Evolutionary conservation across 2,113 vertebrate genomes (phyloP), one percentile per base, ranked within the genome.

Genomic region (Notiomystis cincta): DNA sequence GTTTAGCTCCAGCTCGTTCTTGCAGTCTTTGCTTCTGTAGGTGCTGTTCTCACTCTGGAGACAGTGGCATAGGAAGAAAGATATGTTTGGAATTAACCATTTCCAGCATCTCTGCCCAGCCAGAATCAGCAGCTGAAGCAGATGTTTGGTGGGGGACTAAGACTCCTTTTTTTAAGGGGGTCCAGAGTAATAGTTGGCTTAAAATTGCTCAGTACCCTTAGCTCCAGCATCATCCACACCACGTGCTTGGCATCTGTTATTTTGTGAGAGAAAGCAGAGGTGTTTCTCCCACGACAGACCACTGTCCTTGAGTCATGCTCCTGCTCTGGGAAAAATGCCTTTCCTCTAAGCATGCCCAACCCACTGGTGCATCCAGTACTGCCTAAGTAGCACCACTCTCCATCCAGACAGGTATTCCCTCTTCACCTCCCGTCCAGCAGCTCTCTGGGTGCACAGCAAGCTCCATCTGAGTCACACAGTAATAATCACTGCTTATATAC

Each of bases 401-500:
- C 37, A 51, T 47, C 69, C 83, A 89, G 64, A 72, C 76, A 82
- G 51, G 64, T 80, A 84, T 66, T 82, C 91, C 47, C 81, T 87
- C 93, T 60, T 82, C 82, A 66, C 93, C 95, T 96, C 82, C 82
- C 54, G 67, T 96, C 97, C 96, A 95, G 93, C 82, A 95, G 77
- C 97, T 97, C 64, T 92, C 66, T 82, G 44, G 53, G 44, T 65
- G 77, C 87, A 80, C 9, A 97, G 77, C 78, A 71, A 96, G 93
- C 66, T 96, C 67, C 65, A 54, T 95, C 75, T 90, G 93, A 98
- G 91, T 90, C 90, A 75, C 40, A 0, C 69, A 86, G 92, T 53
- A 97, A 95, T 97, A 96, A 96, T 97, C 92, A 90, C 57, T 67
- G 93, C 82, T 58, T 95, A 95, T 80, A 94, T 62, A 86, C 95